phyloP scores from a whole-genome alignment of 2,113 vertebrate genomes.

The Eolophus roseicapilla region DNA sequence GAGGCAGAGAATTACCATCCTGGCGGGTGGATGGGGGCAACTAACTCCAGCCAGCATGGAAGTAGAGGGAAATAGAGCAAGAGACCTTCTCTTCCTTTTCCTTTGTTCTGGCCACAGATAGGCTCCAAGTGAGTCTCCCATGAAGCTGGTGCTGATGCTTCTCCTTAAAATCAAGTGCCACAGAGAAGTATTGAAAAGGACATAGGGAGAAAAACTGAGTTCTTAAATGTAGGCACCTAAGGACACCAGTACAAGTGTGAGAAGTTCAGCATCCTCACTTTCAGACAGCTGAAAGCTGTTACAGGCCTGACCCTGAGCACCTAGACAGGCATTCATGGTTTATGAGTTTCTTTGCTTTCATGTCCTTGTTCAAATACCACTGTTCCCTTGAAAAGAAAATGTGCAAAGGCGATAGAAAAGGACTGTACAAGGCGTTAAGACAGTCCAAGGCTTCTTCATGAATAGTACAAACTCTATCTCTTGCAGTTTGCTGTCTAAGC shows the following conservation, averaged over 20 bases:
- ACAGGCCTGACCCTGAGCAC: background rate
- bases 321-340: background rate
- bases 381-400: constrained; percentile 10
- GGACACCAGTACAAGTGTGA: background rate
- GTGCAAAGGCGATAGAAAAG: background rate
- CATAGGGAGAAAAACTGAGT: background rate
- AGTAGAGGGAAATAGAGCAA: background rate
- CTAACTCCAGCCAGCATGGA: background rate
- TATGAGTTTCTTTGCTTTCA: background rate
- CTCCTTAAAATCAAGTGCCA: background rate
- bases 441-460: background rate
- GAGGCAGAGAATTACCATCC: constrained; percentile 50
- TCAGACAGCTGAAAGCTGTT: background rate
- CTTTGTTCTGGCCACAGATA: constrained; percentile 27
- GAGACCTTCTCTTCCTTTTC: background rate
- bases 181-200: background rate
- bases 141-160: background rate
- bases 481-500: background rate
- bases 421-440: background rate
- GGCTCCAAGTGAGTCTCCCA: background rate
- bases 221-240: background rate
- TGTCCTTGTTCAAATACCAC: background rate
- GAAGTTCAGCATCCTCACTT: background rate
- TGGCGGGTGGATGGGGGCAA: background rate
- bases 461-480: background rate